Evolutionary conservation across 53 echinoderm and acorn worm genomes (phyloP), one percentile per base, ranked within the genome.

Genomic region (Crossaster papposus): DNA sequence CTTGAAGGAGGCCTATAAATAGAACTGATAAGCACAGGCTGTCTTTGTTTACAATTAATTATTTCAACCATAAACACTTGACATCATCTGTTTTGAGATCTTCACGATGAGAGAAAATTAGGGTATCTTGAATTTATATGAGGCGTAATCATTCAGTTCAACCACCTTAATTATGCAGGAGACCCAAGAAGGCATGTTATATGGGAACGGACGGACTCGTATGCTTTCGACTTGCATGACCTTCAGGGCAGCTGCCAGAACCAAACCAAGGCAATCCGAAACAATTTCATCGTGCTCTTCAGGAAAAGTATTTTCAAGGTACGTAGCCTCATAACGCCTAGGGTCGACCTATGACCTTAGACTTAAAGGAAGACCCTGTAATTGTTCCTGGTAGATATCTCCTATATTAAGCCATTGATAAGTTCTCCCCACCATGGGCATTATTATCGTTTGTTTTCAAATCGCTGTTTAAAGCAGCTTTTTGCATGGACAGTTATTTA

Each of bases 201-300:
- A 5, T 90, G 90, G 90, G 77, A 90, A 30, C 37, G 83, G 11
- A 50, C 12, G 31, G 83, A 82, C 64, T 37, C 17, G 2, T 83
- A 77, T 12, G 29, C n/a, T 30, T 90, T 90, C 51, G 30, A 32
- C 17, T 76, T 90, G 13, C 90, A 83, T 51, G 68, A 77, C n/a
- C 53, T 90, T n/a, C 34, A 73, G 53, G 90, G 90, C 0, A 83
- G 53, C 65, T 90, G 90, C 31, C 12, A 72, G 8, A 75, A 83
- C 12, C 30, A 75, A 12, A 12, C 34, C 38, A 20, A 83, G 13
- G 36, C 83, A 9, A 83, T 90, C 76, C 83, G 24, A 0, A 23
- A 18, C 0, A 83, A 64, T 33, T 90, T 90, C 70, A 58, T 71
- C 15, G 23, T 14, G 28, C 81, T 90, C 28, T 90, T 90, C 76